Evolutionary conservation across 2,888 invertebrate species (phyloP), one percentile per base, ranked within the genome.

Genomic region (Eupithecia pulchellata): DNA sequence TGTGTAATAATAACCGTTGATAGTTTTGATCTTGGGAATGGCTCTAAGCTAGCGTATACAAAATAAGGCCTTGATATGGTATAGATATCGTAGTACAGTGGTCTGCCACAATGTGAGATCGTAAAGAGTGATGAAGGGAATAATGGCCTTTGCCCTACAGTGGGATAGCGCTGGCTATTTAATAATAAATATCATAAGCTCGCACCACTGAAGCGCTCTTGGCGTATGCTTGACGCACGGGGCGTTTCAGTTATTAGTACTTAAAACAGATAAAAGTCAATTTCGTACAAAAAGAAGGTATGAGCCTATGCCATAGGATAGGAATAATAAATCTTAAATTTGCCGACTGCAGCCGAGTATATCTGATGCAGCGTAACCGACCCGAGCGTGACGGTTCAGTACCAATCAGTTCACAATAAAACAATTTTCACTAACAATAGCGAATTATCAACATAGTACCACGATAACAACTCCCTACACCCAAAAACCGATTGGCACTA

Each of bases 401-500:
- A 13, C 13, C 5, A 13, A 11, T 25, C 47, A 42, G n/a, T 8
- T 42, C 6, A n/a, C 13, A 52, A 25, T 25, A 9, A 52, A 11
- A 4, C 20, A 0, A 1, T 25, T 52, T 25, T 25, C 20, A 20
- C 20, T 20, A 17, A 17, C 5, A 39, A 39, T 4, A 39, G 39
- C 20, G 9, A 6, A 36, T 17, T 25, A 47, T 61, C 39, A 36
- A 29, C 27, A 65, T 5, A 29, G 34, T 52, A 17, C 64, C 58
- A 70, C 64, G 75, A 73, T 73, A 76, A 71, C 75, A 77, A 64
- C 71, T 69, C 74, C 64, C 32, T 39, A 72, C 76, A 76, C 75
- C 79, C 77, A 75, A 77, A 77, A 75, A 61, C 78, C 74, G 76
- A 77, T 77, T 60, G 75, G 72, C 71, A 25, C 20, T 39, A 66